Base-by-base conservation (phyloP, 2,888 invertebrate genomes). In the Pemphredon lugubris region DNA sequence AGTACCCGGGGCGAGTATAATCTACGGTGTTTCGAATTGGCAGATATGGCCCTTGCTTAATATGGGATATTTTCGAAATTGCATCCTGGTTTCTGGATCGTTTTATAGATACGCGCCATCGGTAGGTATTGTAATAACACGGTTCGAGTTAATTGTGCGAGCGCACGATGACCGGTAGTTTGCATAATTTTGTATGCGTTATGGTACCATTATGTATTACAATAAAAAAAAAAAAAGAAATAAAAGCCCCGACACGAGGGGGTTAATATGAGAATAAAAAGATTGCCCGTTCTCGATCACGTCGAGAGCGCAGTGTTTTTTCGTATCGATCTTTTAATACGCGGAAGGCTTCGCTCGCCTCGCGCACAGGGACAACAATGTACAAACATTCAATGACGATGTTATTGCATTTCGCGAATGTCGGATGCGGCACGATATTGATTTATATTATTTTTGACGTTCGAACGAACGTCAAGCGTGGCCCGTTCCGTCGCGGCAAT, bases 111-210 rank as follows among this genome's bases (percentile, higher is more conserved):
- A 60, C 23, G 18, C 47, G 26, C 23, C 37, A 16, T 48, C 53
- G 54, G 7, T 3, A 26, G 34, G 2, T 34, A n/a, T 55, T 61
- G 45, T 61, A 57, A 53, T 68, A 45, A 61, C 51, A 61, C 45
- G 30, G n/a, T 47, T 40, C 23, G 16, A 37, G 47, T 48, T 68
- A 61, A 71, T 67, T 60, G 54, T 48, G 60, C 60, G 60, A 60
- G 55, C 32, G 54, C 53, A 42, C 66, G 67, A 69, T 67, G 68
- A 70, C 69, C 54, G 21, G 57, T 53, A 40, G 47, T 57, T 37
- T 42, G 37, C 61, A 58, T 68, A 68, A 71, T 68, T 68, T 53
- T 67, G 58, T 69, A 69, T 69, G 42, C 67, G 48, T 67, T 69
- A 53, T 58, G 18, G 30, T 7, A 6, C 34, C 48, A 30, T 55